Evolutionary conservation across 2,888 invertebrate species (phyloP).

Genomic region (Plagodis pulveraria): DNA sequence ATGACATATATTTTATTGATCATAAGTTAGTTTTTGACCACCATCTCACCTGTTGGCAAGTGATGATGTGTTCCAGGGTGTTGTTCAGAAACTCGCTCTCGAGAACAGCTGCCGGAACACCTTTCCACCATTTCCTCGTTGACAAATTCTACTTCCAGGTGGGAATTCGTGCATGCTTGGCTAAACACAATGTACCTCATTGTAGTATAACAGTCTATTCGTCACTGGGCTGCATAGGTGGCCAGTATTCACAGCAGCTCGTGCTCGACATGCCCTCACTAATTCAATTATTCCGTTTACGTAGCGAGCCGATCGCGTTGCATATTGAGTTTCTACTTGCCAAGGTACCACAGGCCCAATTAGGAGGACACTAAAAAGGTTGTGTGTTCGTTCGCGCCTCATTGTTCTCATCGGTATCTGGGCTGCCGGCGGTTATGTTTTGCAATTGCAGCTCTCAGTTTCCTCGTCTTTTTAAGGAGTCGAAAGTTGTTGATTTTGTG

Average conservation of each 20-base stretch:
- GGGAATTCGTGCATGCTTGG: too few relatives aligned
- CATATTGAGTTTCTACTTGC: slow-evolving; percentile 76
- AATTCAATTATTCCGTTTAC: slow-evolving; percentile 81
- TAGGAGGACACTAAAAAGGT: slow-evolving; percentile 80
- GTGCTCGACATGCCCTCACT: slow-evolving; percentile 69
- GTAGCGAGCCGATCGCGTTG: slow-evolving; percentile 74
- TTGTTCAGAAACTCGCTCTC: too few relatives aligned
- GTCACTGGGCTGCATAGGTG: slow-evolving; percentile 10
- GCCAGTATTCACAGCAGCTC: slow-evolving; percentile 51
- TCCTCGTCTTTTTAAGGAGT: slow-evolving; percentile 81
- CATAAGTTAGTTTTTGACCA: slow-evolving; percentile 42
- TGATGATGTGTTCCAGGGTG: too few relatives aligned
- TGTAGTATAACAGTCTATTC: too few relatives aligned
- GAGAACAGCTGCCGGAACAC: too few relatives aligned
- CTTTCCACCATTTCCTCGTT: too few relatives aligned
- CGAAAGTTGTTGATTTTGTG: slow-evolving; percentile 78
- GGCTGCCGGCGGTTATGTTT: slow-evolving; percentile 66
- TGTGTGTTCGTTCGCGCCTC: slow-evolving; percentile 71
- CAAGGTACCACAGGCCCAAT: slow-evolving; percentile 71
- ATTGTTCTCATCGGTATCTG: slow-evolving; percentile 78
- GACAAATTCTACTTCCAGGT: too few relatives aligned
- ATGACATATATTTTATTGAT: slow-evolving; percentile 36
- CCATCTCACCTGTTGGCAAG: too few relatives aligned
- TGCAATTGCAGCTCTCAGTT: slow-evolving; percentile 63
- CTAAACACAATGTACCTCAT: too few relatives aligned